A percentile compares a stretch with the other conserved stretches of the same genome.
These are phyloP conservation scores for Orius laevigatus DNA, from an alignment of 1,140 invertebrate genomes.

Conservation along the genomic window DNA sequence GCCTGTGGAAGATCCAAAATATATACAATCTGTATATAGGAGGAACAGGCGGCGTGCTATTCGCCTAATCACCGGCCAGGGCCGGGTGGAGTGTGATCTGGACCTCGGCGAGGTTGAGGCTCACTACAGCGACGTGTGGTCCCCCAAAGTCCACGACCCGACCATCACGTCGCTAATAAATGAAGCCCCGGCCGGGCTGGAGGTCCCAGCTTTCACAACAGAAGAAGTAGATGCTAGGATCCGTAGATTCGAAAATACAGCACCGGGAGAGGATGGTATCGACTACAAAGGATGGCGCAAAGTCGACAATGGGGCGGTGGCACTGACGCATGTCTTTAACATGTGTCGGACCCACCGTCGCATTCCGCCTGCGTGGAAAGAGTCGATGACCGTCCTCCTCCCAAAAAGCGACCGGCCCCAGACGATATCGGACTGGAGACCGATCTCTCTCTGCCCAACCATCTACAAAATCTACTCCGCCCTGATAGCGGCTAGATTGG, in stretches of 20 bases:
- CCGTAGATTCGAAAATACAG: slow-evolving; percentile 18
- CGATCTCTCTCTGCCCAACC: slow-evolving; percentile 23
- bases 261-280: slow-evolving; percentile 20
- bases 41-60: neutral
- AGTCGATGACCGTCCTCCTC: slow-evolving; percentile 22
- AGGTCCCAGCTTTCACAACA: neutral
- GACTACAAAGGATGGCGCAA: slow-evolving; percentile 14
- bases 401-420: slow-evolving; percentile 23
- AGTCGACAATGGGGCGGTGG: neutral
- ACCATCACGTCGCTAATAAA: neutral
- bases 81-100: neutral
- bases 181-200: neutral
- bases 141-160: neutral
- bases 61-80: neutral
- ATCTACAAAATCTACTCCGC: slow-evolving; percentile 25
- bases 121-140: neutral
- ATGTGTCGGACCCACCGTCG: slow-evolving; percentile 6
- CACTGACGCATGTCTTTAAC: slow-evolving; percentile 16
- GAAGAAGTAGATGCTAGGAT: slow-evolving; percentile 10
- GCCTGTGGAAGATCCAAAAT: too few species aligned
- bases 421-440: slow-evolving; percentile 24
- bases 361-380: slow-evolving; percentile 19
- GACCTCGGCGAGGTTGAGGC: neutral
- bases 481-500: slow-evolving; percentile 13
- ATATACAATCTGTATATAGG: neutral